A percentile compares a stretch with the other conserved stretches of the same genome.
Evolutionary conservation across 2,797 vertebrate species (phyloP).

Genomic region (Ptychadena robeensis): DNA sequence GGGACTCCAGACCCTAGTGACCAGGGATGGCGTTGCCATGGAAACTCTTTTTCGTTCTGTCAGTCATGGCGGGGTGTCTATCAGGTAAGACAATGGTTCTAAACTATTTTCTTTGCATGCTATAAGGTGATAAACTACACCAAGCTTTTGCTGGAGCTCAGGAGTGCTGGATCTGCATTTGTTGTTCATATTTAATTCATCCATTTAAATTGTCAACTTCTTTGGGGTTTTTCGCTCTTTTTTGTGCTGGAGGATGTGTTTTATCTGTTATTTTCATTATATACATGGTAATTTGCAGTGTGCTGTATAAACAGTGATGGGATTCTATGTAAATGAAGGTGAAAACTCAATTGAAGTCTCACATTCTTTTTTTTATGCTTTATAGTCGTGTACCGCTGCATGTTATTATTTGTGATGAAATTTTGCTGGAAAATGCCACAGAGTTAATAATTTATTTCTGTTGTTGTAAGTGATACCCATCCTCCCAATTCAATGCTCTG

Average conservation of each 20-base stretch:
- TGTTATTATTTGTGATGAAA: not conserved
- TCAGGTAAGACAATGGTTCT: slow-evolving; percentile 82
- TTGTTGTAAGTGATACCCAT: too few species aligned
- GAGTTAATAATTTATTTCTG: too few species aligned
- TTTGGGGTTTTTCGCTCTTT: not conserved
- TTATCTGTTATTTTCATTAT: not conserved
- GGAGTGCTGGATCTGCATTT: not conserved
- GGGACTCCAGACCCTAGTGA: slow-evolving; percentile 74
- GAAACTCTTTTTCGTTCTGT: slow-evolving; percentile 90
- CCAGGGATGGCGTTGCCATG: slow-evolving; percentile 90
- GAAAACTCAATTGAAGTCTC: not conserved
- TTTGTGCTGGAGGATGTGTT: not conserved
- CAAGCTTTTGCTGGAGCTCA: too few species aligned
- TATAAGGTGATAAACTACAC: not conserved
- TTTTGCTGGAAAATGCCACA: not conserved
- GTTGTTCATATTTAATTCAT: not conserved
- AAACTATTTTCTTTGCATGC: slow-evolving; percentile 27
- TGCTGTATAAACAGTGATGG: not conserved
- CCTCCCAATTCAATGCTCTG: too few species aligned
- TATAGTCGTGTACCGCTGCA: not conserved
- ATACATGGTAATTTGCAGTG: not conserved
- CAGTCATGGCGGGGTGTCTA: slow-evolving; percentile 83
- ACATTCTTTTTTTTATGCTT: not conserved
- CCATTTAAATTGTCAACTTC: not conserved
- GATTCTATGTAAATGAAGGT: not conserved